A percentile compares a stretch with the other conserved stretches of the same genome.
phyloP scores from a whole-genome alignment of 2,888 invertebrate genomes.

The Sialis fuliginosa region DNA sequence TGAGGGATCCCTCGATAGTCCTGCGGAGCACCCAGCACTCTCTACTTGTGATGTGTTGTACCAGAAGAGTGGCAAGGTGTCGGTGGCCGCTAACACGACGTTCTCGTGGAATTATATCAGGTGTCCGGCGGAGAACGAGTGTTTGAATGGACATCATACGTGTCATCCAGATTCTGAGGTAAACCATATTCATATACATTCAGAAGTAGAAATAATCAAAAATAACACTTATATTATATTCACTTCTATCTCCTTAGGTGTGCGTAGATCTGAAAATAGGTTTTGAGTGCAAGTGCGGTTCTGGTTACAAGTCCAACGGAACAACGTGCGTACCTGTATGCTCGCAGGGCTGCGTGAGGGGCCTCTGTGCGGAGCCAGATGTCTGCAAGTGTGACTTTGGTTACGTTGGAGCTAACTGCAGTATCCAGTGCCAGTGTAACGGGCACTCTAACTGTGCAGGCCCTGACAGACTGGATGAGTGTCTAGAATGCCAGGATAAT shows the following conservation, averaged over 20 bases:
- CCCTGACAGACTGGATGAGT: conserved; percentile 65
- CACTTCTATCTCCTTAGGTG: conserved; percentile 25
- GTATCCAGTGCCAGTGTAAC: conserved; percentile 86
- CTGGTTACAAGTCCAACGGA: conserved; percentile 44
- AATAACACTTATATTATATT: too few relatives aligned
- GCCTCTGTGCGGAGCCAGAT: conserved; percentile 66
- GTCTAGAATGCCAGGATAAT: conserved; percentile 75
- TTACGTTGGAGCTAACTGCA: conserved; percentile 86
- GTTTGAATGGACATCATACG: conserved; percentile 75
- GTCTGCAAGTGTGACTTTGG: conserved; percentile 84
- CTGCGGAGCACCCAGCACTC: conserved; percentile 34
- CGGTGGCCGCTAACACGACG: conserved; percentile 26
- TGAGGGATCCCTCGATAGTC: conserved; percentile 65
- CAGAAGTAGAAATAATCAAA: too few relatives aligned
- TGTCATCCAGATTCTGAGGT: conserved; percentile 71
- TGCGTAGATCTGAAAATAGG: conserved; percentile 68
- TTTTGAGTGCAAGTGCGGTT: conserved; percentile 75
- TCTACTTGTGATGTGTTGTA: conserved; percentile 39
- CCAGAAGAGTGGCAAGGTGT: conserved; percentile 22
- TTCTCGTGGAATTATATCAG: conserved; percentile 78
- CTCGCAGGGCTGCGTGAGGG: conserved; percentile 70
- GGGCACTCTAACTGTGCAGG: conserved; percentile 86
- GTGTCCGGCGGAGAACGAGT: conserved; percentile 89
- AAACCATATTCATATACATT: too few relatives aligned
- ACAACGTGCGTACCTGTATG: conserved; percentile 63